A percentile compares a stretch with the other conserved stretches of the same genome.
phyloP scores from a whole-genome alignment of 2,888 invertebrate genomes.

The Bombylius major region DNA sequence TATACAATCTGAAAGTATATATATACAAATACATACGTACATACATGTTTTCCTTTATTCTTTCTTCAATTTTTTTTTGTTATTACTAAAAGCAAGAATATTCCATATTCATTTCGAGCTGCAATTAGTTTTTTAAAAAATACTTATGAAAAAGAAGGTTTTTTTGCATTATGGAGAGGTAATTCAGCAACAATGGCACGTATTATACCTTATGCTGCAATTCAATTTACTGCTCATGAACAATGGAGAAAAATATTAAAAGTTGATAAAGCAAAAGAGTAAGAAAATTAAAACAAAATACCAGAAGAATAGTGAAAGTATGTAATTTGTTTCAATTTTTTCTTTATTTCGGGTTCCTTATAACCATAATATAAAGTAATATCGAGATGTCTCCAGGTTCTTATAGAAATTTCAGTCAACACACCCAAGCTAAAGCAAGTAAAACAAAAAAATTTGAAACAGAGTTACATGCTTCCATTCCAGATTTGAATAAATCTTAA shows the following conservation, averaged over 20 bases:
- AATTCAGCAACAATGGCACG: slow-evolving; percentile 98
- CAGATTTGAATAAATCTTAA: too few relatives aligned
- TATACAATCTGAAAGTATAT: too few relatives aligned
- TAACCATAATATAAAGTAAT: too few relatives aligned
- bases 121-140: slow-evolving; percentile 54
- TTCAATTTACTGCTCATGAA: slow-evolving; percentile 96
- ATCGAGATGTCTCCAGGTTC: too few relatives aligned
- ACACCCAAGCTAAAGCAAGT: too few relatives aligned
- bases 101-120: slow-evolving; percentile 57
- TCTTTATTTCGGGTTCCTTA: too few relatives aligned
- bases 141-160: slow-evolving; percentile 64
- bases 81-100: slow-evolving; percentile 39
- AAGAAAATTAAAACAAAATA: slow-evolving; percentile 15
- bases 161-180: slow-evolving; percentile 84
- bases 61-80: not conserved
- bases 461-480: too few relatives aligned
- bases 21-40: not conserved
- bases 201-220: slow-evolving; percentile 92
- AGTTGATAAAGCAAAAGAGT: slow-evolving; percentile 52
- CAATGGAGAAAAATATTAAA: slow-evolving; percentile 79
- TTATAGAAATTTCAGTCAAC: too few relatives aligned
- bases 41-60: not conserved
- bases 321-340: too few relatives aligned
- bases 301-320: too few relatives aligned
- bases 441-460: too few relatives aligned